Base-by-base conservation (phyloP, 2,113 vertebrate species). In the Xiphophorus maculatus region DNA sequence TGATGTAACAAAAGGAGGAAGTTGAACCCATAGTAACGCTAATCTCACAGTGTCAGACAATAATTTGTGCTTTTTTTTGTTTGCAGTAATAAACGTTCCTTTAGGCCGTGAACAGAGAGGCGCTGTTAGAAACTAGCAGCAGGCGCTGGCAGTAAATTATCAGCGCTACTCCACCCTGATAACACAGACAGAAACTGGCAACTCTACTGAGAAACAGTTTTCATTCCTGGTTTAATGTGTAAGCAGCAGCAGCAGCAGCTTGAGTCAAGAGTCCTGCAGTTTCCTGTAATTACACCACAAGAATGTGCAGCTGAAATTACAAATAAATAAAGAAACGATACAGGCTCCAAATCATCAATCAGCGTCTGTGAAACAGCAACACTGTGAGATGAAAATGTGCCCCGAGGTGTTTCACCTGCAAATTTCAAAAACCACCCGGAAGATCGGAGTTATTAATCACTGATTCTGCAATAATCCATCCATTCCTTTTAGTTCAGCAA, bases 401-500 rank as follows among this genome's bases (percentile, higher is more conserved):
- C 81, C 74, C 66, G n/a, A 12, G 77, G 83, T 54, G 2, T 32
- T 74, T 78, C 65, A 87, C 76, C 74, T 71, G 68, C 44, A 70
- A 12, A 37, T 29, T 17, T 0, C 40, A 30, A n/a, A 25, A 58
- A 61, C 69, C 2, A 17, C 19, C 0, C 30, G 9, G 28, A 29
- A 63, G 12, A 35, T 29, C 13, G 1, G 29, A 1, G 15, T 25
- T 19, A 25, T 71, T 42, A 84, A 77, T 82, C n/a, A 19, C 0
- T 60, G 44, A 80, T 32, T 25, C 2, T 1, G 17, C 7, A 29
- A 32, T 15, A 40, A 37, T 19, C 40, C n/a, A 15, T 29, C 14
- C 44, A 48, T 19, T 14, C 44, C 17, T 17, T 6, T 48, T 17
- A 48, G 14, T 42, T 42, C 14, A 42, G 2, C 35, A 37, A 37